A percentile compares a stretch with the other conserved stretches of the same genome.
phyloP scores from a whole-genome alignment of 2,888 invertebrate genomes.

The Mythimna ferrago region DNA sequence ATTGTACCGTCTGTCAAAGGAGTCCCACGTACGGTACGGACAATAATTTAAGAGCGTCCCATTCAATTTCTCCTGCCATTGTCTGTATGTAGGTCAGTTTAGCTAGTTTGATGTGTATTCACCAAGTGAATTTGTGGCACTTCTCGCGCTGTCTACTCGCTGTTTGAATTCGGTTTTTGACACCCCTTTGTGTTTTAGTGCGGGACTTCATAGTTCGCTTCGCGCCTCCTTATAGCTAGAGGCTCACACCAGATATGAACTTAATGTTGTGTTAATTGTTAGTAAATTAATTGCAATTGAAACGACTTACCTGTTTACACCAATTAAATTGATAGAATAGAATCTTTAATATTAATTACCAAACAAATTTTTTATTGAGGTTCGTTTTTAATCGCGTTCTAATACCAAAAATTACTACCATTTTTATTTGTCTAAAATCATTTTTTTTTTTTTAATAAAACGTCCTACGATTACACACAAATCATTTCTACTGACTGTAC shows the following conservation, averaged over 20 bases:
- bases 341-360: not conserved
- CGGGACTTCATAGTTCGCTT: not conserved
- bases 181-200: conserved; percentile 30
- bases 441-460: too few relatives aligned
- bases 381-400: too few relatives aligned
- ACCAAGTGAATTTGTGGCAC: conserved; percentile 59
- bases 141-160: conserved; percentile 40
- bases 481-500: too few relatives aligned
- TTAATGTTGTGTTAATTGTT: not conserved
- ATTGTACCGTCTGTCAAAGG: conserved; percentile 72
- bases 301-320: not conserved
- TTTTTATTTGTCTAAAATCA: too few relatives aligned
- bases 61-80: conserved; percentile 73
- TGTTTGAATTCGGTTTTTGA: conserved; percentile 50
- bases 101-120: conserved; percentile 68
- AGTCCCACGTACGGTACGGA: conserved; percentile 64
- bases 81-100: conserved; percentile 71
- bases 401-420: too few relatives aligned
- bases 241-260: not conserved
- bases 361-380: not conserved
- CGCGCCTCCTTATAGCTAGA: not conserved
- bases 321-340: not conserved
- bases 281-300: not conserved
- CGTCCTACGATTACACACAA: too few relatives aligned
- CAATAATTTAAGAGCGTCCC: conserved; percentile 77